Conservation (phyloP, 2,888 invertebrate species). For the Epinotia demarniana region DNA sequence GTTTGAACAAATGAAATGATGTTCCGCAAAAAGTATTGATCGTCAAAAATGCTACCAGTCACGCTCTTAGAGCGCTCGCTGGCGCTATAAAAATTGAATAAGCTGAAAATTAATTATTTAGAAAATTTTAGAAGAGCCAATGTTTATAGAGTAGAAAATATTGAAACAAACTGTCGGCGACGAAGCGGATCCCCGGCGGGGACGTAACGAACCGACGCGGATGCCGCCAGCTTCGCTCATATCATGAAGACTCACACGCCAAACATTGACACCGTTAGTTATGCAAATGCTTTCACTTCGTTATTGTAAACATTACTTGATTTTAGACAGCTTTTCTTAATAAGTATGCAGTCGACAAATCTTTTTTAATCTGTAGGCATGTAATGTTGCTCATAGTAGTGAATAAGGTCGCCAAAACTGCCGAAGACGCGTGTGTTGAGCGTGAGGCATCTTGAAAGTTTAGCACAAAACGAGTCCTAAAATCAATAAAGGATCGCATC, state of each 20-base stretch:
- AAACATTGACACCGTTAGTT: conserved; percentile 33
- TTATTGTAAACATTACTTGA: background rate
- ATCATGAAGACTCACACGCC: conserved; percentile 19
- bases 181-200: conserved; percentile 1
- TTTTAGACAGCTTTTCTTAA: background rate
- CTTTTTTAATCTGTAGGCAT: too few species aligned
- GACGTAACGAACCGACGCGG: conserved; percentile 15
- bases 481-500: too few species aligned
- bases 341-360: background rate
- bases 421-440: too few species aligned
- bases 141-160: conserved; percentile 22
- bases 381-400: too few species aligned
- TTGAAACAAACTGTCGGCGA: background rate
- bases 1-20: background rate
- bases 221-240: conserved; percentile 1
- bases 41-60: background rate
- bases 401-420: too few species aligned
- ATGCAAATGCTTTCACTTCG: conserved; percentile 12
- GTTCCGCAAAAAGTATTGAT: background rate
- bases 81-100: background rate
- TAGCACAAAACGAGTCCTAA: too few species aligned
- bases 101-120: background rate
- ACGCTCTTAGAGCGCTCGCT: background rate
- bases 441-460: too few species aligned
- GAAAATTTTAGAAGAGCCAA: background rate